Evolutionary conservation across 2,113 vertebrate genomes (phyloP), one percentile per base, ranked within the genome.

Genomic region (Pholis gunnellus): DNA sequence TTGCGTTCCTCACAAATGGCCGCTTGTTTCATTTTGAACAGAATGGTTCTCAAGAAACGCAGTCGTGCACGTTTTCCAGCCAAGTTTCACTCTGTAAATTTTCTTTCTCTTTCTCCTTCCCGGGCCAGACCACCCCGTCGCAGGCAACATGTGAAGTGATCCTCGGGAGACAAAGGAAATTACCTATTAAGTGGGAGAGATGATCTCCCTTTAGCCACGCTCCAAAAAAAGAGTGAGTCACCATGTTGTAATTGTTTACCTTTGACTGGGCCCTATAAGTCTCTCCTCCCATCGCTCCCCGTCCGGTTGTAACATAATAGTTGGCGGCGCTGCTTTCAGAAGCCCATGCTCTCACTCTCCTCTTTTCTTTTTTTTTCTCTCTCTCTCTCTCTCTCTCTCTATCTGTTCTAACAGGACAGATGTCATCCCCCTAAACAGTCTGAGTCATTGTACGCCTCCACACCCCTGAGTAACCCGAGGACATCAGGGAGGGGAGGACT

Each of bases 241-340:
- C 79, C 50, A 92, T 95, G 94, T 87, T 86, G 94, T 95, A 94
- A 95, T 94, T 95, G 95, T 95, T 95, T 95, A 95, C 94, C 93
- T 95, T 94, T 95, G 91, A 95, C 94, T 94, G 81, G 66, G 87
- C 83, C 91, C 92, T 52, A 85, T 94, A 94, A 94, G 82, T 89
- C 86, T 89, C 82, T 76, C 69, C 79, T 88, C 79, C 85, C 87
- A 72, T 85, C 66, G 20, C 78, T 85, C 82, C 66, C 76, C 68
- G 75, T 72, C 89, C 72, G 36, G n/a, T 82, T 82, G 92, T 91
- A 94, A 94, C 91, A 87, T 86, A 90, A 94, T 93, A 92, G 91
- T 93, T 92, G 77, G 85, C 69, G 40, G 87, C 78, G 72, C 83
- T 76, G 87, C 86, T 90, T 87, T 91, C 86, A 88, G 86, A 78